Base-by-base conservation (phyloP, 2,888 invertebrate species). In the Drosophila antonietae region DNA sequence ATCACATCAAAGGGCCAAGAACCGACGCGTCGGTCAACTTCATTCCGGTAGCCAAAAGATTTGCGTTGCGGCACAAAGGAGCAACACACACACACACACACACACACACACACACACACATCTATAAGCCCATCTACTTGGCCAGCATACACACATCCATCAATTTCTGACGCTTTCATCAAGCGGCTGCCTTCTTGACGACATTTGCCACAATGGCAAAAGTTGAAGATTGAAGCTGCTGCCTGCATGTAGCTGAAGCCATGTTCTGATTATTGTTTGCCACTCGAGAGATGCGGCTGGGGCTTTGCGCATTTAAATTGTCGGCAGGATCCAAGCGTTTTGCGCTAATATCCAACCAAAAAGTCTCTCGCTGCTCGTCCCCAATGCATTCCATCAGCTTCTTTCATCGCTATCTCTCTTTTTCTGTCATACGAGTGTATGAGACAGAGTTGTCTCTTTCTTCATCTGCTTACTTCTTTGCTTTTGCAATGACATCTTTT, bases 81-180 rank as follows among this genome's bases (percentile, higher is more conserved):
- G 18, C 67, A 79, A 35, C 49, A 43, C 28, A 53, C 52, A 66
- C 61, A 46, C 53, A 61, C 47, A 61, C 39, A n/a, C 61, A 46
- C 53, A 61, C 47, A 61, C 39, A n/a, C 49, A 70, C 2, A 0
- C 14, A 55, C 49, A 70, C 2, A 2, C 10, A 55, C 28, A 60
- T 57, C 56, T 70, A 71, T 44, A 41, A 55, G 46, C 46, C 49
- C 49, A 51, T 68, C 69, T 68, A 56, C 53, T 56, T 23, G 55
- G 59, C 44, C 85, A 73, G 71, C 84, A 81, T 65, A 76, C 83
- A 87, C 91, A 87, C 91, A 91, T 91, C 91, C 91, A 91, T 91
- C 91, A 91, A 91, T 88, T 90, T 90, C 90, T 90, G 90, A 90
- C 88, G 91, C 91, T 90, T 90, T 90, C 91, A 89, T 91, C 91